Evolutionary conservation across 2,113 vertebrate species (phyloP).

Genomic region (Hylia prasina): DNA sequence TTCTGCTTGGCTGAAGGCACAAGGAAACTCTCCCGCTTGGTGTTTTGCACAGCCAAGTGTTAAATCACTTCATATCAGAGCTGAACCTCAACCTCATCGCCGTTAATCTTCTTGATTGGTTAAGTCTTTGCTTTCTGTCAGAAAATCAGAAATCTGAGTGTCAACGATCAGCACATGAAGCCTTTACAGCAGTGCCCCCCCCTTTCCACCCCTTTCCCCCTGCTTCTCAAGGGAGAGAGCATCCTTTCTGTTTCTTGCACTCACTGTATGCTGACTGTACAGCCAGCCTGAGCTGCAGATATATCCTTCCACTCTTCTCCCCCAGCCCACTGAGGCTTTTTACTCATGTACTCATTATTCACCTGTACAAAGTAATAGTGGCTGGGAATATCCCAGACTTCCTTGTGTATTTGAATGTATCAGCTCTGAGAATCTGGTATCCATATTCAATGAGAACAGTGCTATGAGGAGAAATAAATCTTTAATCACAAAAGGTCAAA

Average conservation of each 20-base stretch:
- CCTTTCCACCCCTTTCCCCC: not conserved
- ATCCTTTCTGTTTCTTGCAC: not conserved
- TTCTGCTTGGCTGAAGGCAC: conserved; percentile 81
- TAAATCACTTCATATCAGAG: conserved; percentile 57
- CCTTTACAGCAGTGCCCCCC: not conserved
- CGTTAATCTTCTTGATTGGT: conserved; percentile 46
- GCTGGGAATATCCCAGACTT: not conserved
- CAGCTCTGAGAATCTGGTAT: not conserved
- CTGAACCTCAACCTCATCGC: conserved; percentile 28
- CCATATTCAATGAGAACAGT: not conserved
- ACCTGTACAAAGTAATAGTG: not conserved
- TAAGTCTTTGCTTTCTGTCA: conserved; percentile 54
- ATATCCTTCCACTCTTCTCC: not conserved
- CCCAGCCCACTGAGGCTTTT: not conserved
- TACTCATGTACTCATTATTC: not conserved
- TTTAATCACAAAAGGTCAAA: not conserved
- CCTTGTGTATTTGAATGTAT: not conserved
- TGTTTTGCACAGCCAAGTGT: conserved; percentile 53
- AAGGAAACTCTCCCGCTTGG: conserved; percentile 65
- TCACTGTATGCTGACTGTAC: not conserved
- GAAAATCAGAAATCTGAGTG: conserved; percentile 26
- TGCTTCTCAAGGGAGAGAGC: not conserved
- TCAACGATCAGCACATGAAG: not conserved
- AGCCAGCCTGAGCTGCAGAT: not conserved
- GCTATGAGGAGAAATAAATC: not conserved